These are phyloP conservation scores for Muscicapa adusta DNA, from an alignment of 2,113 vertebrate genomes.

Conservation along the genomic window DNA sequence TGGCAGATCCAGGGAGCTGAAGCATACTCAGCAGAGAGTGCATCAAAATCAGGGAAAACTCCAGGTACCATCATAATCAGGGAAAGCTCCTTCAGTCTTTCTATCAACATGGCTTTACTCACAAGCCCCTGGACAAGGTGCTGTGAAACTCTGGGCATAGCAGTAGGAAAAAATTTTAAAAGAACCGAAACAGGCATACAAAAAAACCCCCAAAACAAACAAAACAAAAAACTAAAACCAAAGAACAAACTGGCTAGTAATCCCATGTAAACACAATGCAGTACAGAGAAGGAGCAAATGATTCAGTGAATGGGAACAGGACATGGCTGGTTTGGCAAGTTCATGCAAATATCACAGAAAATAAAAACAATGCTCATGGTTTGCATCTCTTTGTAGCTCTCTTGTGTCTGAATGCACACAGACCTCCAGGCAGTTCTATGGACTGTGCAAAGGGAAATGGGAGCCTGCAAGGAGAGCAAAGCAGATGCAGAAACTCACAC, in stretches of 20 bases:
- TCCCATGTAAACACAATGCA: not conserved
- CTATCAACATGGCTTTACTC: rapidly evolving
- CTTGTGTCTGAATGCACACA: not conserved
- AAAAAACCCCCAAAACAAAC: not conserved
- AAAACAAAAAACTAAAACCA: not conserved
- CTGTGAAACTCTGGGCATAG: not conserved
- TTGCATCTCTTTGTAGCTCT: not conserved
- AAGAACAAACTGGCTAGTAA: rapidly evolving
- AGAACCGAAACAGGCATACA: not conserved
- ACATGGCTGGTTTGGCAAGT: not conserved
- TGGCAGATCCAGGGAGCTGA: not conserved
- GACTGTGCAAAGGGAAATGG: not conserved
- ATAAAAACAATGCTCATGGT: not conserved
- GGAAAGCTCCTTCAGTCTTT: not conserved
- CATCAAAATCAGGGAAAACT: not conserved
- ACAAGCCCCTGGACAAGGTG: not conserved
- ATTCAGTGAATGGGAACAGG: not conserved
- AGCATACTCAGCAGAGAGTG: not conserved
- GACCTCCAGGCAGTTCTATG: not conserved
- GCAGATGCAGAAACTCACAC: not conserved
- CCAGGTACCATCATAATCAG: no score
- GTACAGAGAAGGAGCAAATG: not conserved
- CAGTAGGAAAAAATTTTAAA: not conserved
- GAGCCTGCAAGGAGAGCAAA: not conserved
- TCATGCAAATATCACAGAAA: not conserved